Conservation (phyloP, 2,888 invertebrate genomes). For the Reticulitermes lucifugus region DNA sequence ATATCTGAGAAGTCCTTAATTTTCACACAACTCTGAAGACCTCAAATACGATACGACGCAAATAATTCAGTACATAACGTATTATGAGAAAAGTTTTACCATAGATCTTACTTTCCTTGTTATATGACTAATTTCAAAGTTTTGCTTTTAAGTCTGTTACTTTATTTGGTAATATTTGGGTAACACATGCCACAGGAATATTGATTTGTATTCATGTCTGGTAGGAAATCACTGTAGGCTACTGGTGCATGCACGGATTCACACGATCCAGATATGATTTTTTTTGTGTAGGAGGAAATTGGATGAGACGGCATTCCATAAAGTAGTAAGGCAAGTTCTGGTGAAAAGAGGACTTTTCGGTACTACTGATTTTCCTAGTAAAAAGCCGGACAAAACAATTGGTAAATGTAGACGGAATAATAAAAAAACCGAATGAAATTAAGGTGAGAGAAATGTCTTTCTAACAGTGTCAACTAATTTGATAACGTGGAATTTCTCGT, state of each 20-base stretch:
- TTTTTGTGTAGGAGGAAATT: slow-evolving; percentile 34
- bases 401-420: background rate
- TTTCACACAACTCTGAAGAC: too few species aligned
- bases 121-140: too few species aligned
- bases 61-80: too few species aligned
- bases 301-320: slow-evolving; percentile 47
- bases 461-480: too few species aligned
- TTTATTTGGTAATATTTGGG: background rate
- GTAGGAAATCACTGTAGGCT: background rate
- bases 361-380: background rate
- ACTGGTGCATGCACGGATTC: background rate
- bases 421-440: background rate
- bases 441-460: too few species aligned
- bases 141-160: too few species aligned
- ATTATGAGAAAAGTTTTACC: too few species aligned
- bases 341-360: background rate
- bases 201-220: background rate
- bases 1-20: too few species aligned
- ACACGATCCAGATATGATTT: background rate
- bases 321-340: background rate
- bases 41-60: too few species aligned
- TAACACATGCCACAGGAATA: background rate
- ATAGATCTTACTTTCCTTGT: too few species aligned
- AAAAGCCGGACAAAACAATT: background rate
- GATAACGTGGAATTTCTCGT: background rate